Conservation (phyloP, 2,888 invertebrate genomes). For the Dasypolia templi region DNA sequence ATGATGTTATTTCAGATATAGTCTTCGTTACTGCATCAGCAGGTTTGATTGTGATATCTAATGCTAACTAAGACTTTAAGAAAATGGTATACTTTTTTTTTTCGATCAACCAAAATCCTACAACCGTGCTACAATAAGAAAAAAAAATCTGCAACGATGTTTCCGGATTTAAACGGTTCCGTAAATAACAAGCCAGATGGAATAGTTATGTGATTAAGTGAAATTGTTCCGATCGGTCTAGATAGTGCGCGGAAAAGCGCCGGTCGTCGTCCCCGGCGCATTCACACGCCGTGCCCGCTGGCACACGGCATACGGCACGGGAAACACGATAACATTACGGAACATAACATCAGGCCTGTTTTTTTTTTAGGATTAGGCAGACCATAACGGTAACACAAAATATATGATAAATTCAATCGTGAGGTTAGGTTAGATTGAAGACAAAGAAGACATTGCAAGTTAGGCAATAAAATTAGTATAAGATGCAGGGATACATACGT, state of each 20-base stretch:
- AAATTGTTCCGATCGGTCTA: slow-evolving; percentile 65
- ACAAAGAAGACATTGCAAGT: not conserved
- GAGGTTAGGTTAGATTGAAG: no score
- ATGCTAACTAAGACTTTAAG: no score
- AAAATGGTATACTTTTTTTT: not conserved
- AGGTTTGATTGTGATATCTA: not conserved
- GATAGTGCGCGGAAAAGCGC: slow-evolving; percentile 60
- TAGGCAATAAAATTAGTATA: not conserved
- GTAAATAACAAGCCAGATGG: slow-evolving; percentile 35
- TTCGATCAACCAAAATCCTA: not conserved
- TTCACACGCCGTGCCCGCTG: slow-evolving; percentile 50
- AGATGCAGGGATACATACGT: not conserved
- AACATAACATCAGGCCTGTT: not conserved
- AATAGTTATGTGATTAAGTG: slow-evolving; percentile 61
- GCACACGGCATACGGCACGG: slow-evolving; percentile 53
- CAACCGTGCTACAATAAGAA: not conserved
- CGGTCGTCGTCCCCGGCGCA: slow-evolving; percentile 63
- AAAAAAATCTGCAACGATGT: no score
- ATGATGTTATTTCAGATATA: no score
- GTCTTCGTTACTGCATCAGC: not conserved
- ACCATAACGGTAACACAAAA: slow-evolving; percentile 11
- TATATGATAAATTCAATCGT: not conserved
- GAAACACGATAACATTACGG: not conserved
- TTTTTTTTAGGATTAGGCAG: not conserved
- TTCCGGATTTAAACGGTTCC: slow-evolving; percentile 29